phyloP scores from a whole-genome alignment of 2,797 vertebrate species.

The Brotula barbata region DNA sequence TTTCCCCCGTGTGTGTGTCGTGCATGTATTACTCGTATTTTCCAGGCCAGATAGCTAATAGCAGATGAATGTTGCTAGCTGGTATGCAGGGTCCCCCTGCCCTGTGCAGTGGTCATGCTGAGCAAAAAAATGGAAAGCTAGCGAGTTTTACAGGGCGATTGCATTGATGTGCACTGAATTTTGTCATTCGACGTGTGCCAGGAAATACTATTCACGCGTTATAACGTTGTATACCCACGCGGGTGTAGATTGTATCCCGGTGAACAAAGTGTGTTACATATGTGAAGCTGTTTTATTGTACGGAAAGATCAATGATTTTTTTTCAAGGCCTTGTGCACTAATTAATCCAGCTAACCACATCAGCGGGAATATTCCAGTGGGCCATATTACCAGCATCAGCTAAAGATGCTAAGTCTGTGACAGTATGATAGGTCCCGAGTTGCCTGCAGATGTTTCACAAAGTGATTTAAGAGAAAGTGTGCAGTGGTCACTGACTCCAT shows the following conservation, averaged over 20 bases:
- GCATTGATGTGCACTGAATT: conserved; percentile 61
- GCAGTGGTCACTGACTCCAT: conserved; percentile 71
- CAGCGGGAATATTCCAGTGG: conserved; percentile 23
- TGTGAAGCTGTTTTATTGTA: conserved; percentile 55
- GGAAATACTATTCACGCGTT: conserved; percentile 1
- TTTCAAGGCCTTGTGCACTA: conserved; percentile 66
- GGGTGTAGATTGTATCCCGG: conserved; percentile 20
- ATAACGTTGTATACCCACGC: conserved; percentile 9
- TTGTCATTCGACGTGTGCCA: too few relatives aligned
- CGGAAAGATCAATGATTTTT: conserved; percentile 64
- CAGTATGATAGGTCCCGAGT: conserved; percentile 5
- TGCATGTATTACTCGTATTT: conserved; percentile 68
- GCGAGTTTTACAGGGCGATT: conserved; percentile 70
- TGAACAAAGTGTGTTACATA: conserved; percentile 55
- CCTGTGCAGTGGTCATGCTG: conserved; percentile 79
- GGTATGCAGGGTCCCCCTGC: conserved; percentile 77
- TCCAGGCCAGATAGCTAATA: conserved; percentile 74
- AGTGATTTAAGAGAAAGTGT: conserved; percentile 63
- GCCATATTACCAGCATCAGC: background rate
- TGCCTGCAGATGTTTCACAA: conserved; percentile 38
- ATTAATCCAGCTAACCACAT: conserved; percentile 64
- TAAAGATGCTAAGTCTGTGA: conserved; percentile 20
- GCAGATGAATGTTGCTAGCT: conserved; percentile 77
- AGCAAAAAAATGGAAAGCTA: conserved; percentile 73
- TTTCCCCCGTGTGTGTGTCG: conserved; percentile 18